Conservation (phyloP, 2,113 vertebrate species). For the Cygnus atratus region DNA sequence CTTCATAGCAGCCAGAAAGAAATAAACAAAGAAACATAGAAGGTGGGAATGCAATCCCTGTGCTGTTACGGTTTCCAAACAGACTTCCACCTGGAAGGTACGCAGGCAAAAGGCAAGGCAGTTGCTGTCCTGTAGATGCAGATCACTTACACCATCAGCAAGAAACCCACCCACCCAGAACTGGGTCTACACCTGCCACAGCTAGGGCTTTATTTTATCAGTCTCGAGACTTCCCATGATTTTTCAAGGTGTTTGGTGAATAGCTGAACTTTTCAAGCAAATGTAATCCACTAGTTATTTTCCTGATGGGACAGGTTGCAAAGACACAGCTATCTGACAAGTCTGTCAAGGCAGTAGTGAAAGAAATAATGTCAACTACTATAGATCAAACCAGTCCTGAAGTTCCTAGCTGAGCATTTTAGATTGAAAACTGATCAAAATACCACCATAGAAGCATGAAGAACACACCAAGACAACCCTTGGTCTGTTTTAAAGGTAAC, state of each 20-base stretch:
- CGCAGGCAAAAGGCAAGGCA: not conserved
- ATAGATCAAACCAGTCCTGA: not conserved
- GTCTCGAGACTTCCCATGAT: not conserved
- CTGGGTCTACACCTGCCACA: not conserved
- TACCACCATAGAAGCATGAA: not conserved
- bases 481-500: not conserved
- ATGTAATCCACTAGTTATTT: not conserved
- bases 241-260: not conserved
- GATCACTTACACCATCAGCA: not conserved
- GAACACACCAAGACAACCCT: not conserved
- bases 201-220: not conserved
- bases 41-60: rapidly evolving
- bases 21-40: not conserved
- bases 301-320: not conserved
- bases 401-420: not conserved
- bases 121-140: not conserved
- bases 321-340: not conserved
- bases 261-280: not conserved
- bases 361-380: not conserved
- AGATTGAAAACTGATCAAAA: not conserved
- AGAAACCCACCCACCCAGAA: not conserved
- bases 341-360: not conserved
- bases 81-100: not conserved
- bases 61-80: not conserved
- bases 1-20: not conserved